phyloP scores from a whole-genome alignment of 2,888 invertebrate genomes.

The Lasioglossum leucozonium region DNA sequence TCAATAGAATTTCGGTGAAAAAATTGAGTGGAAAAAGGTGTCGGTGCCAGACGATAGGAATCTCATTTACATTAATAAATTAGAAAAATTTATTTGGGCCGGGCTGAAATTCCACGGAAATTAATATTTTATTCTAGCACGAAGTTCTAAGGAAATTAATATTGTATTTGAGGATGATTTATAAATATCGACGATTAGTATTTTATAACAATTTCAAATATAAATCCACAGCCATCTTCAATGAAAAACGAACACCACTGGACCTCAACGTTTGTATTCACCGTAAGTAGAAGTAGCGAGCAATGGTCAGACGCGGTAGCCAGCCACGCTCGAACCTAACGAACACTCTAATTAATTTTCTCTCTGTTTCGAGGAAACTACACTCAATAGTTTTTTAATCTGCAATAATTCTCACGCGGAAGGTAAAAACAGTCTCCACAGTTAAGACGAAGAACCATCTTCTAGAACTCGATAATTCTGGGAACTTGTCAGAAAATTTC shows the following conservation, averaged over 20 bases:
- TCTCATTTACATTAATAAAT: neutral
- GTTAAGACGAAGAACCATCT: neutral
- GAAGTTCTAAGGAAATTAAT: too few relatives aligned
- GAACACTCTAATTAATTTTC: neutral
- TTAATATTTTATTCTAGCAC: neutral
- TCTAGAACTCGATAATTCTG: neutral
- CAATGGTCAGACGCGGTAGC: neutral
- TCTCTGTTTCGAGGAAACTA: neutral
- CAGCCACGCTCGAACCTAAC: neutral
- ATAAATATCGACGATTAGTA: neutral
- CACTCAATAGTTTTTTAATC: neutral
- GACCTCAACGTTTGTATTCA: neutral
- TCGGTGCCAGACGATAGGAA: neutral
- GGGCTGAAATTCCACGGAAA: neutral
- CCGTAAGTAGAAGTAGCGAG: neutral
- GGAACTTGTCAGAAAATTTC: neutral
- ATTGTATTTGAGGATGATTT: neutral
- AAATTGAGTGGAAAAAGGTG: neutral
- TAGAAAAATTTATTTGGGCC: neutral
- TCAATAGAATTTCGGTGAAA: neutral
- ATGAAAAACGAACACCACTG: neutral
- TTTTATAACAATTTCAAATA: neutral
- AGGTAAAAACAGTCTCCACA: neutral
- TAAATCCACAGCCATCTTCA: too few relatives aligned
- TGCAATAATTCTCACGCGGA: neutral